A percentile compares a stretch with the other conserved stretches of the same genome.
Evolutionary conservation across 2,113 vertebrate genomes (phyloP).

Genomic region (Trematomus loennbergii): DNA sequence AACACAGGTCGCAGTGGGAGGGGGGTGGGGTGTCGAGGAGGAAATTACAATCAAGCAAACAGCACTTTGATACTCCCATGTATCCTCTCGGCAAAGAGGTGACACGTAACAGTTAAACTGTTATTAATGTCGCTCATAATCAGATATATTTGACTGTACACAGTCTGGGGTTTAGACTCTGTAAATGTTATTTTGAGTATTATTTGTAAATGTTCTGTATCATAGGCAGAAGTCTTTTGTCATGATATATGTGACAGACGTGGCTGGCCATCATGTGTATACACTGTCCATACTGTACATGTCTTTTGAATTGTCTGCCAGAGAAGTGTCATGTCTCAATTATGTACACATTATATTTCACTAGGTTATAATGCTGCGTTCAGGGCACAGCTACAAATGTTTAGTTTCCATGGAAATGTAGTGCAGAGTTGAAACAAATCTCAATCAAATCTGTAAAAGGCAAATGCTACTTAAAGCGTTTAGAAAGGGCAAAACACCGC

Average conservation of each 20-base stretch:
- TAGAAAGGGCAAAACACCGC: no score
- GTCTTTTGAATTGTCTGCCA: slow-evolving; percentile 13
- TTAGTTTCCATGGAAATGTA: background rate
- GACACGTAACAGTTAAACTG: slow-evolving; percentile 31
- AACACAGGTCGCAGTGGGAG: slow-evolving; percentile 27
- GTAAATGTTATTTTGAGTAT: slow-evolving; percentile 17
- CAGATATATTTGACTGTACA: slow-evolving; percentile 38
- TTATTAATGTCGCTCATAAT: background rate
- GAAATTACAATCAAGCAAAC: slow-evolving; percentile 67
- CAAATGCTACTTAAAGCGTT: background rate
- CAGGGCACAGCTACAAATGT: background rate
- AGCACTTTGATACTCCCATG: slow-evolving; percentile 75
- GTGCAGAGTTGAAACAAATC: no score
- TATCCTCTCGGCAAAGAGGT: slow-evolving; percentile 47
- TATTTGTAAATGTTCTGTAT: slow-evolving; percentile 41
- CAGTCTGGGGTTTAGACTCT: slow-evolving; percentile 27
- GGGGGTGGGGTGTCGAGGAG: background rate
- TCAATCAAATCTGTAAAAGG: background rate
- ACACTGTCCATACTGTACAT: slow-evolving; percentile 54
- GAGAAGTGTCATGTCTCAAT: slow-evolving; percentile 12
- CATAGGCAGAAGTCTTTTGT: slow-evolving; percentile 37
- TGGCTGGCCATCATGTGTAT: slow-evolving; percentile 69
- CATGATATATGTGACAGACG: slow-evolving; percentile 22
- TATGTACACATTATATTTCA: slow-evolving; percentile 5
- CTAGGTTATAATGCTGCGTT: slow-evolving; percentile 11